Evolutionary conservation across 2,888 invertebrate genomes (phyloP), one percentile per base, ranked within the genome.

Genomic region (Ectemnius continuus): DNA sequence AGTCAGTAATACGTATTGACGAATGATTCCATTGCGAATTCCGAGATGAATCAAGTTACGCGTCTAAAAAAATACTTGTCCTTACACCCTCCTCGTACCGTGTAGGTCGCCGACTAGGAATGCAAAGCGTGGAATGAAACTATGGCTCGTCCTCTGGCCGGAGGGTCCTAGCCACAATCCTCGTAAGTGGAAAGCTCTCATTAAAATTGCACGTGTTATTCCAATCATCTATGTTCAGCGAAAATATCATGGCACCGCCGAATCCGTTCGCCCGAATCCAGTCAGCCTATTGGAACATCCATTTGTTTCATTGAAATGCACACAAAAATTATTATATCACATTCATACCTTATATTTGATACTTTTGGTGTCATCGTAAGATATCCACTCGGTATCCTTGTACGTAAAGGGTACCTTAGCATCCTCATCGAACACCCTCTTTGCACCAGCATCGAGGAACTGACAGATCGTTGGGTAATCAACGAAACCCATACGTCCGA

Each of bases 181-280:
- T 89, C 16, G 91, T 91, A 56, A 93, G 87, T 23, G 91, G 91
- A 79, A 92, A 92, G 47, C 87, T 90, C 81, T 88, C 78, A 73
- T 85, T 85, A 20, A 85, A 64, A 23, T 73, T 80, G 87, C 96
- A 96, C 18, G 90, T 88, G 4, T 93, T 94, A 66, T 91, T 92
- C 88, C 93, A 94, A 90, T 97, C 97, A 88, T 97, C 97, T 1
- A 94, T 93, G 87, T 97, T 97, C 26, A 97, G 91, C 11, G 96
- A 95, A 91, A 95, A 96, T 72, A 97, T 92, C 97, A 97, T 97
- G 4, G 95, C 95, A 46, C 97, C 97, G 61, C 95, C 95, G 82
- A 96, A 93, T 47, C 93, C 92, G 62, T 93, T 92, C 6, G 92
- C 91, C 85, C 92, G 93, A 0, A 95, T 93, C 89, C 92, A 96